Base-by-base conservation (phyloP, 2,888 invertebrate species). In the Campoplex capitator region DNA sequence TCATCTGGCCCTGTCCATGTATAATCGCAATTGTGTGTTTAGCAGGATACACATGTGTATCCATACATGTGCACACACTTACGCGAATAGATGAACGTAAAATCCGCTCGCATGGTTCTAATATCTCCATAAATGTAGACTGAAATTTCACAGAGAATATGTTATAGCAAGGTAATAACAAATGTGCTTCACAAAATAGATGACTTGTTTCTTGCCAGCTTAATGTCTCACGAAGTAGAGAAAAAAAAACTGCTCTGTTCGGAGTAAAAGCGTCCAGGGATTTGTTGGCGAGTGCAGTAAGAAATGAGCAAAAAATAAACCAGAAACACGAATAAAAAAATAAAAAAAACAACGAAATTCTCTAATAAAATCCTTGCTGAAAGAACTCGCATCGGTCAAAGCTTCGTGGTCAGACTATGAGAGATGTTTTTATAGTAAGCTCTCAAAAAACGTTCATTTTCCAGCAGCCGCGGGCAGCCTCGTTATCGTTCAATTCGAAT, bases 401-500 rank as follows among this genome's bases (percentile, higher is more conserved):
- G 23, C 2, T 48, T 73, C 80, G 35, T 35, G 42, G 54, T 32
- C n/a, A 9, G 7, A 42, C 45, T 23, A 23, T 13, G 23, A 45
- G 28, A 11, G 23, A 67, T 38, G 42, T 3, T 67, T 67, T 45
- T 70, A 23, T 45, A 42, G 42, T 70, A 45, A 70, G n/a, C 70
- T 45, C 45, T 70, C 42, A 45, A 45, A 70, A 23, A 78, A 35
- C 78, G 38, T 16, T 68, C 54, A 68, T 73, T 73, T 18, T 62
- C 23, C 48, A 65, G 38, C 58, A 71, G 62, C 73, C 62, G 62
- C 65, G 48, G 35, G 35, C 48, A 71, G 3, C 35, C 48, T 62
- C 42, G 75, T 75, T 75, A 75, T 62, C 23, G 38, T 13, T 23
- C 75, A 18, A 71, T 71, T 71, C 51, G 35, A 75, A 74, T 56